Evolutionary conservation across 1,140 invertebrate species (phyloP), one percentile per base, ranked within the genome.

Genomic region (Drosophila mayri): DNA sequence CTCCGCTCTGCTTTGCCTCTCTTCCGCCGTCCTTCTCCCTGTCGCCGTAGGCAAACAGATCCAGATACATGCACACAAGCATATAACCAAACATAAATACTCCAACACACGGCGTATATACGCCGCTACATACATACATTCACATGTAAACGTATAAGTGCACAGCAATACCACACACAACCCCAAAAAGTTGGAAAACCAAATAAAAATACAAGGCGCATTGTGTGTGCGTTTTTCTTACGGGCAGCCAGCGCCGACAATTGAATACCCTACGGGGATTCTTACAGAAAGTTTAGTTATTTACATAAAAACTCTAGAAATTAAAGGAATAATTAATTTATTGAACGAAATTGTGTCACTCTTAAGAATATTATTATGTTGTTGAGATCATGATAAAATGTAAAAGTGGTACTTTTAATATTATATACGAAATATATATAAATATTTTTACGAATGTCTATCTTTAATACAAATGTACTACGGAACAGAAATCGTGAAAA

Each of bases 131-230:
- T 55, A 77, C 59, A 46, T 44, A 55, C 77, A 67, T 76, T 59
- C 78, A 60, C 58, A 71, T 62, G 64, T 62, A 70, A 61, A 57
- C 47, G 62, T 64, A 74, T 80, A 62, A 67, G 71, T 75, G 74
- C 64, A 68, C 65, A 70, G 62, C 66, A 72, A 86, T 74, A 62
- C 84, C 74, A 86, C 82, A 86, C 82, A 86, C 82, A 86, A 87
- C 84, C 84, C 84, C 80, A 87, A 84, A 76, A 87, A 84, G 84
- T 87, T 88, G 84, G 84, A 88, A 87, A 87, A 88, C 84, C 84
- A 87, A 88, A 87, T 84, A 87, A 87, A 87, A 87, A 87, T 84
- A 88, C 84, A 76, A 88, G 72, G 80, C 84, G 76, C 67, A 65
- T 71, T 88, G 76, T 80, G 52, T 87, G 79, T 73, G 76, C 74